Base-by-base conservation (phyloP, 2,113 vertebrate species). In the Elanus axillaris region DNA sequence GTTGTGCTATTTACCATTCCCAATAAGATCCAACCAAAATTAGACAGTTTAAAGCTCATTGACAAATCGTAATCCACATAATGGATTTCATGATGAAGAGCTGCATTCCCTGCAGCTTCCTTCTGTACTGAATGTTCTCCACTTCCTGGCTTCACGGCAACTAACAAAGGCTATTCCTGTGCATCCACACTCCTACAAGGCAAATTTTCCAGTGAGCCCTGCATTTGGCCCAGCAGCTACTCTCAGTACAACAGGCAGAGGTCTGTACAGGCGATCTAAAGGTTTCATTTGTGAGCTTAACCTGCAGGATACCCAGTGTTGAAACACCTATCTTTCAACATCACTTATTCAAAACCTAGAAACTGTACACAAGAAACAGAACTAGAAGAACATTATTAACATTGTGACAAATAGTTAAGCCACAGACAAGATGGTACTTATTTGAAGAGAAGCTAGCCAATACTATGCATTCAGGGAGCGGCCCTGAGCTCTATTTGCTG, bases 381-480 rank as follows among this genome's bases (percentile, higher is more conserved):
- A 36, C 45, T 69, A 81, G 56, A 52, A 78, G 26, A 58, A 72
- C 53, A 34, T 69, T 84, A 77, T 84, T 76, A 92, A 73, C 20
- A 9, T 10, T 34, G 22, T 58, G n/a, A 50, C 32, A 50, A 45
- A 23, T 63, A n/a, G 56, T 89, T 71, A 47, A 58, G 80, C 55
- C 45, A 56, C 10, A 53, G 67, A n/a, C 47, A 42, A 40, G 26
- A 25, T 27, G 56, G 13, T 77, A 64, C 32, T 89, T 60, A 63
- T 67, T 63, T 3, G 5, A 78, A 81, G 79, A 48, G 55, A 58
- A 96, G 50, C 47, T 42, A 36, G 42, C 60, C 38, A 85, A 55
- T 59, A 31, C 84, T 62, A 45, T 32, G 47, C 86, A 71, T 63
- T 38, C 76, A 96, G 89, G 94, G 93, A 93, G 95, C 74, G 91